These are phyloP conservation scores for Hypomecis punctinalis DNA, from an alignment of 2,888 invertebrate genomes.

Conservation along the genomic window DNA sequence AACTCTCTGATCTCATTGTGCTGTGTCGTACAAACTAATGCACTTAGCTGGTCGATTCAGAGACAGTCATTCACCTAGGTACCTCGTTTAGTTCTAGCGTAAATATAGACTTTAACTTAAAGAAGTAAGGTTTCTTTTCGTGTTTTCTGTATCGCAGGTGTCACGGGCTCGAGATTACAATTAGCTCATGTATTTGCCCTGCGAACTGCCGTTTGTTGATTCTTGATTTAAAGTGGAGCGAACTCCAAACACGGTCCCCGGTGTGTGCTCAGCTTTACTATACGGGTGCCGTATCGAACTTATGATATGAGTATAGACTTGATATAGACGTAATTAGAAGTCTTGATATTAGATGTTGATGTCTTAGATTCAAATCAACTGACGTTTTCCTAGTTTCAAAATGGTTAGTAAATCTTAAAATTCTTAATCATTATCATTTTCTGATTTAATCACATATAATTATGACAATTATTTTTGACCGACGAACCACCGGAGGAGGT, in stretches of 20 bases:
- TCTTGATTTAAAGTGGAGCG: slow-evolving; percentile 44
- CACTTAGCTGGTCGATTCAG: slow-evolving; percentile 35
- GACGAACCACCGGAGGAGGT: too few relatives aligned
- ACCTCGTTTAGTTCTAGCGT: not conserved
- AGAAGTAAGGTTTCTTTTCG: slow-evolving; percentile 4
- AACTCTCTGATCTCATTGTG: slow-evolving; percentile 9
- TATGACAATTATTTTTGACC: too few relatives aligned
- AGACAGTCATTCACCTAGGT: slow-evolving; percentile 35
- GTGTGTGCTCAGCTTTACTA: slow-evolving; percentile 11
- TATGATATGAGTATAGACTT: slow-evolving; percentile 6
- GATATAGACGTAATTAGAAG: not conserved
- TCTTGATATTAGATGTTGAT: not conserved
- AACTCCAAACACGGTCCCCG: slow-evolving; percentile 38
- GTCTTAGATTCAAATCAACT: not conserved
- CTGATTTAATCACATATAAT: too few relatives aligned
- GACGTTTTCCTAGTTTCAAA: too few relatives aligned
- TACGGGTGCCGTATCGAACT: slow-evolving; percentile 8
- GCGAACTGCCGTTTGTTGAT: slow-evolving; percentile 39
- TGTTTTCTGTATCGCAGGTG: not conserved
- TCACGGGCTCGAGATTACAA: slow-evolving; percentile 44
- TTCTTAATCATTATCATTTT: too few relatives aligned
- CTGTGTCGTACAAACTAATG: slow-evolving; percentile 36
- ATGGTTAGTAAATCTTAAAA: too few relatives aligned
- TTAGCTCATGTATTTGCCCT: slow-evolving; percentile 38
- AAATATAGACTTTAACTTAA: slow-evolving; percentile 1